These are phyloP conservation scores for Aleiodes alternator DNA, from an alignment of 2,888 invertebrate species.

Conservation along the genomic window DNA sequence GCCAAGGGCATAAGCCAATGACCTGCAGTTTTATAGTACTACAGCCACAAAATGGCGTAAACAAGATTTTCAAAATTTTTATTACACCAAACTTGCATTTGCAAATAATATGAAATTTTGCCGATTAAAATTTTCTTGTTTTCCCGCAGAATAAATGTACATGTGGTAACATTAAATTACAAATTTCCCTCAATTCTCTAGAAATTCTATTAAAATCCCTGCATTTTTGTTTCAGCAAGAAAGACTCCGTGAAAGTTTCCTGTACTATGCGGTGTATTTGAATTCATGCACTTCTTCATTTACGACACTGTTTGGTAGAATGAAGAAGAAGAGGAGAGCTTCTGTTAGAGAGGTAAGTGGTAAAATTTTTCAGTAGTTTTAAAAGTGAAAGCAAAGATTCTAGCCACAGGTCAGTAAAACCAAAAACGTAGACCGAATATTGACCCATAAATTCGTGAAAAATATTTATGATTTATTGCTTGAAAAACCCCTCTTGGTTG, in stretches of 20 bases:
- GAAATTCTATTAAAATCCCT: not conserved
- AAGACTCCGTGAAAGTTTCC: constrained; percentile 17
- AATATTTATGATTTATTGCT: constrained; percentile 63
- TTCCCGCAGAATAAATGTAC: not conserved
- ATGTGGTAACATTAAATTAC: not conserved
- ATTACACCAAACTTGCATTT: too few relatives aligned
- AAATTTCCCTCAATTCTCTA: not conserved
- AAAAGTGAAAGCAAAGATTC: constrained; percentile 25
- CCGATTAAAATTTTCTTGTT: too few relatives aligned
- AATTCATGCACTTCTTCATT: constrained; percentile 14
- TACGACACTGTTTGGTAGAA: constrained; percentile 25
- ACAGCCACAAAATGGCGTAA: constrained; percentile 59
- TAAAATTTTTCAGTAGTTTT: not conserved
- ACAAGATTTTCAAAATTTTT: constrained; percentile 42
- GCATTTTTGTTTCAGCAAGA: not conserved
- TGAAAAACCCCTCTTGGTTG: constrained; percentile 3
- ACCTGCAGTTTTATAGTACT: constrained; percentile 44
- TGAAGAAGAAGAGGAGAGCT: not conserved
- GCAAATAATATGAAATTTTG: too few relatives aligned
- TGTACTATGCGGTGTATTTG: not conserved
- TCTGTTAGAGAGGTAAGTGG: constrained; percentile 3
- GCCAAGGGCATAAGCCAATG: constrained; percentile 32
- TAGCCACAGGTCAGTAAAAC: constrained; percentile 9
- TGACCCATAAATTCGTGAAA: constrained; percentile 66
- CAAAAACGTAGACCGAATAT: constrained; percentile 47